Conservation (phyloP, 2,888 invertebrate genomes). For the Clitarchus hookeri region DNA sequence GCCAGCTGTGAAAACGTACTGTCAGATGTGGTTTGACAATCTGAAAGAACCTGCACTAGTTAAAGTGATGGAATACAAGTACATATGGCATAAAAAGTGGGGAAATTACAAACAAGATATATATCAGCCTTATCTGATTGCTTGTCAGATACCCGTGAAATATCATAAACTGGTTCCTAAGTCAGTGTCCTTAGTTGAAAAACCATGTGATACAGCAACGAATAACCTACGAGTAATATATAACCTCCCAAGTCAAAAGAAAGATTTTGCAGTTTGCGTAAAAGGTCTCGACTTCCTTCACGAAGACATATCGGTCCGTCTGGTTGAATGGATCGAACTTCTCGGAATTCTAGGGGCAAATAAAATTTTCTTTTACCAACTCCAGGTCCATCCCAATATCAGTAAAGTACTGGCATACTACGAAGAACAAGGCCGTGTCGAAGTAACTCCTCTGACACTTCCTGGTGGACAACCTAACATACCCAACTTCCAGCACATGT, state of each 20-base stretch:
- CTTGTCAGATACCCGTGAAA: conserved; percentile 81
- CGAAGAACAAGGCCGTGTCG: conserved; percentile 66
- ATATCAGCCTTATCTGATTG: conserved; percentile 88
- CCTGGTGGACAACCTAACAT: conserved; percentile 91
- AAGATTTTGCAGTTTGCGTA: conserved; percentile 89
- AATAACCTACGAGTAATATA: conserved; percentile 84
- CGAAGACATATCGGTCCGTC: conserved; percentile 84
- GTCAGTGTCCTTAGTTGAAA: conserved; percentile 84
- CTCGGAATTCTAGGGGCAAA: conserved; percentile 85
- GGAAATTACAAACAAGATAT: conserved; percentile 90
- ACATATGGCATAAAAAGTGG: conserved; percentile 94
- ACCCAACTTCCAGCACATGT: conserved; percentile 86
- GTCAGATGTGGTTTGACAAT: conserved; percentile 89
- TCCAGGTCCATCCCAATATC: conserved; percentile 87
- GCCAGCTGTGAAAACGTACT: conserved; percentile 79
- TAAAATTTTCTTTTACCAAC: conserved; percentile 88
- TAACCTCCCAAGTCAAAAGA: conserved; percentile 70
- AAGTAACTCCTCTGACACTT: conserved; percentile 79
- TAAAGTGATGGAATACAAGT: conserved; percentile 86
- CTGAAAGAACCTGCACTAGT: conserved; percentile 80
- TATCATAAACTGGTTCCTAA: conserved; percentile 74
- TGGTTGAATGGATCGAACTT: conserved; percentile 94
- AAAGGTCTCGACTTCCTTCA: conserved; percentile 92
- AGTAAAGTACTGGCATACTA: conserved; percentile 76
- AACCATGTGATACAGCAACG: conserved; percentile 81